phyloP scores from a whole-genome alignment of 2,888 invertebrate species.

The Lepidonotus clava region DNA sequence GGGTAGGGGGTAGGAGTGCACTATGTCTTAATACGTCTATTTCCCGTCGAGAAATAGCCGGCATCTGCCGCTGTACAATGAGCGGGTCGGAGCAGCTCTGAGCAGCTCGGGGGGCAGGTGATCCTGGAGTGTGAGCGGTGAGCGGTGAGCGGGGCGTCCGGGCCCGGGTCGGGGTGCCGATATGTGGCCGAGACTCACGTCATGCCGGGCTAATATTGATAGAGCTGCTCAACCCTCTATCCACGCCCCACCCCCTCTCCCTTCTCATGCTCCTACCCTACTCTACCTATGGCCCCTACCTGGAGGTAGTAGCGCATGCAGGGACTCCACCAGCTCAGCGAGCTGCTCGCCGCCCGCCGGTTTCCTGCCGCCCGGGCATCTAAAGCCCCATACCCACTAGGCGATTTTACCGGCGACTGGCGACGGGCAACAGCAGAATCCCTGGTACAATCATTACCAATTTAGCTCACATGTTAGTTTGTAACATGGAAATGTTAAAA shows the following conservation, averaged over 20 bases:
- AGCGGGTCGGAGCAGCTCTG: too few species aligned
- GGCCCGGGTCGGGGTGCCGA: background rate
- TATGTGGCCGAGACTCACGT: conserved; percentile 1
- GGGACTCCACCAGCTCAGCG: background rate
- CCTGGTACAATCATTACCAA: too few species aligned
- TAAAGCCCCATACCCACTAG: too few species aligned
- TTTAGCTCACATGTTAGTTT: too few species aligned
- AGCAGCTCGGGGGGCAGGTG: too few species aligned
- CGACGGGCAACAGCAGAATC: too few species aligned
- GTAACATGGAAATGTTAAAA: too few species aligned
- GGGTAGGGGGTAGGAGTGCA: too few species aligned
- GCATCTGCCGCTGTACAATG: background rate
- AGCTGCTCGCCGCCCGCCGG: conserved; percentile 24
- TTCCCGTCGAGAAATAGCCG: background rate
- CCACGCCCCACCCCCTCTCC: background rate
- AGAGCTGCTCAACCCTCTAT: background rate
- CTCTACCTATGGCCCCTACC: background rate
- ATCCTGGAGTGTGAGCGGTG: background rate
- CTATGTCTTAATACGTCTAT: conserved; percentile 16
- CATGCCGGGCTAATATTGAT: conserved; percentile 17
- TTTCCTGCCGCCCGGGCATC: conserved; percentile 43
- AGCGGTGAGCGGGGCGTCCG: background rate
- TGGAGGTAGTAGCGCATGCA: background rate
- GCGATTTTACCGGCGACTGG: too few species aligned
- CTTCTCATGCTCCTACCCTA: background rate